These are phyloP conservation scores for Cardinalis cardinalis DNA, from an alignment of 2,113 vertebrate genomes.

Conservation along the genomic window DNA sequence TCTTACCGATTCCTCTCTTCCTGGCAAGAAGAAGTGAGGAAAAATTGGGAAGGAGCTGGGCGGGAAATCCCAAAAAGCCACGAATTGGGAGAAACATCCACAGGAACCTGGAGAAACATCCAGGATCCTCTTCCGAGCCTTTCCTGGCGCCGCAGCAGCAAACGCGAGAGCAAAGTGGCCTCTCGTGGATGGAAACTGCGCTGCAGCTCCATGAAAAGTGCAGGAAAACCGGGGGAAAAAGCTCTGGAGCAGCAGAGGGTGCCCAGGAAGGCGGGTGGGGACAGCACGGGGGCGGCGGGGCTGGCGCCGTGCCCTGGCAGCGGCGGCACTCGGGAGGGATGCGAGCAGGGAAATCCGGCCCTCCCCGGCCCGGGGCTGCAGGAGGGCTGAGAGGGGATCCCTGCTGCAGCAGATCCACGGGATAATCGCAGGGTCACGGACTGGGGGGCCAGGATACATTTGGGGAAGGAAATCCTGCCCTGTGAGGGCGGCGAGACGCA, in stretches of 20 bases:
- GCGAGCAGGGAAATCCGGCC: not conserved
- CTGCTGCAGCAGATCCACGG: accelerated
- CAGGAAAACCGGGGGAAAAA: not conserved
- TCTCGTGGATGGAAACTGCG: not conserved
- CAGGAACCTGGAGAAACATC: not conserved
- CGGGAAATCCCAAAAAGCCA: not conserved
- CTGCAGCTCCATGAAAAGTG: not conserved
- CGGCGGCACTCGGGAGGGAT: not conserved
- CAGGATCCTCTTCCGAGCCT: not conserved
- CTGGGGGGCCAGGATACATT: accelerated
- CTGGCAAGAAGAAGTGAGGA: accelerated
- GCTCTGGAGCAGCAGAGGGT: not conserved
- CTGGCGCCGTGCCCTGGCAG: not conserved
- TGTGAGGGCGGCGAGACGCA: not conserved
- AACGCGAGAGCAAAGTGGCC: not conserved
- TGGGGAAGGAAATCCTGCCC: not conserved
- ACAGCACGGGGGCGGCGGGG: not conserved
- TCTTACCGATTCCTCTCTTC: not conserved
- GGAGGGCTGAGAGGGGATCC: not conserved
- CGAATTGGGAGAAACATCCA: not conserved
- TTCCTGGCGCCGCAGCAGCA: not conserved
- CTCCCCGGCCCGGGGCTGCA: not conserved
- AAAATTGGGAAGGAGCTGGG: not conserved
- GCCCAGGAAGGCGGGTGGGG: not conserved
- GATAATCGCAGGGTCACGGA: not conserved